Evolutionary conservation across 2,113 vertebrate species (phyloP).

Genomic region (Colinus virginianus): DNA sequence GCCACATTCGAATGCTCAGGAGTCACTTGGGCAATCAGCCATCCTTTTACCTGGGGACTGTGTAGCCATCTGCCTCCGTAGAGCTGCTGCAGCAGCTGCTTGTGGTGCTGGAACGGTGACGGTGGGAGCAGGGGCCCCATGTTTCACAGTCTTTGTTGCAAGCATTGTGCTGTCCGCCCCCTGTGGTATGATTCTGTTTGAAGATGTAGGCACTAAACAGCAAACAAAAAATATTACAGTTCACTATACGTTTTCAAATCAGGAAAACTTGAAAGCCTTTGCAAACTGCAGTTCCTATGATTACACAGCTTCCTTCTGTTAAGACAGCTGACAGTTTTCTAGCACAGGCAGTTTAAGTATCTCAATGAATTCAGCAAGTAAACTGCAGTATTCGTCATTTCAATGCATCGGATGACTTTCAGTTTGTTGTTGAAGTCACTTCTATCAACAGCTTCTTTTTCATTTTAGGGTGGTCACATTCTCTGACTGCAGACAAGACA

Average conservation of each 20-base stretch:
- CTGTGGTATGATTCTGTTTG: constrained; percentile 79
- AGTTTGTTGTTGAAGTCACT: neutral
- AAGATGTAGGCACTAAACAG: constrained; percentile 53
- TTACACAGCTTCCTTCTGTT: neutral
- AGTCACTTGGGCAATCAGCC: neutral
- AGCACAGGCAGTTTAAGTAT: neutral
- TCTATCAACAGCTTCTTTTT: constrained; percentile 20
- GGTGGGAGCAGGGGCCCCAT: constrained; percentile 85
- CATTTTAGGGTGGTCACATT: neutral
- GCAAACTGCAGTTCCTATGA: neutral
- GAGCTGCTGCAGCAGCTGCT: constrained; percentile 89
- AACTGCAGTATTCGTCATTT: neutral
- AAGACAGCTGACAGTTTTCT: neutral
- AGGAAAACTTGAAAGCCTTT: neutral
- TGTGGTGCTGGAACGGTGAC: constrained; percentile 87
- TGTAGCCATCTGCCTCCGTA: constrained; percentile 90
- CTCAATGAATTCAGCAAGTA: neutral
- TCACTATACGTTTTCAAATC: neutral
- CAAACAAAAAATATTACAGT: neutral
- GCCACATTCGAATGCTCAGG: neutral
- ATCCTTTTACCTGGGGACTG: constrained; percentile 84
- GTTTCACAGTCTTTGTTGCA: constrained; percentile 94
- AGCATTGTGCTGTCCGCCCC: constrained; percentile 93
- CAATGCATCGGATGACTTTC: neutral
- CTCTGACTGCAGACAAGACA: neutral